Base-by-base conservation (phyloP, 1,140 invertebrate genomes). In the Leptinotarsa lineolata region DNA sequence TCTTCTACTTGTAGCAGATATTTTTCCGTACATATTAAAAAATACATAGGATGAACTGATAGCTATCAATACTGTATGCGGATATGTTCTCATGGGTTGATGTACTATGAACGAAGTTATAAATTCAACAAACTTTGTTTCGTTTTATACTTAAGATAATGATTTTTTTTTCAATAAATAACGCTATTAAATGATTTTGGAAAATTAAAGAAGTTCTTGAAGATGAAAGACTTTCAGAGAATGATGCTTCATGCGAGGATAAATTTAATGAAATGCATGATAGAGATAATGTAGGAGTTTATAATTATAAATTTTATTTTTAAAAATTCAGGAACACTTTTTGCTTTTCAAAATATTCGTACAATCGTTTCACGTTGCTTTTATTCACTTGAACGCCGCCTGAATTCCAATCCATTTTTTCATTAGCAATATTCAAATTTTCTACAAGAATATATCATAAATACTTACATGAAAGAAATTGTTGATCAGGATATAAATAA, bases 1-100 rank as follows among this genome's bases (percentile, higher is more conserved):
- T 24, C 15, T 72, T 16, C 30, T 72, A 20, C 18, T 64, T 12
- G 59, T 58, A 45, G 58, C 70, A 12, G 59, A 44, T 45, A 65
- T 64, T 24, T 72, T 64, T 64, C 21, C 63, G 3, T n/a, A 39
- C 30, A 65, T 65, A 22, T n/a, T 39, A 22, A 18, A 30, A 39
- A 39, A 65, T 1, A 15, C 11, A 22, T 5, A n/a, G 2, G 15
- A 65, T 65, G 30, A 2, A 20, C 1, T 11, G 18, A 20, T 30
- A n/a, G 64, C 2, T 21, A 66, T 65, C 1, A 66, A 66, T 22
- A 39, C 2, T 66, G 16, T 66, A 12, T 66, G 22, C 11, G 24
- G 24, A 22, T 66, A 30, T 13, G 16, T 65, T 22, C 8, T 65
- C 22, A 65, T 65, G 63, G 64, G 24, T 20, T 1, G n/a, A 30